These are phyloP conservation scores for Theristicus caerulescens DNA, from an alignment of 2,113 vertebrate genomes.

Conservation along the genomic window DNA sequence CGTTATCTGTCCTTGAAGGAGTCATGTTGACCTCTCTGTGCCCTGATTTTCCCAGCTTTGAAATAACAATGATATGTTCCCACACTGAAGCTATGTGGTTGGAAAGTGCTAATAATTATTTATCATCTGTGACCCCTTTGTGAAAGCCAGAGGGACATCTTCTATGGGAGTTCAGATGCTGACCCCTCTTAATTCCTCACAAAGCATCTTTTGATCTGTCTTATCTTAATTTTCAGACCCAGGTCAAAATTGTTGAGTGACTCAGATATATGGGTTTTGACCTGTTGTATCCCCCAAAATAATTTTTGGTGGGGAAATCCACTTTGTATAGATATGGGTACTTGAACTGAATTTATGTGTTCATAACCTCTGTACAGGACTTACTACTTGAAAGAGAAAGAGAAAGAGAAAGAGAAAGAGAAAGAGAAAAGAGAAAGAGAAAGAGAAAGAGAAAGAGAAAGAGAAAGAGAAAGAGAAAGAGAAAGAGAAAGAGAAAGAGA, in stretches of 20 bases:
- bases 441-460: no score
- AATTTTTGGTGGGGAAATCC: not conserved
- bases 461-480: no score
- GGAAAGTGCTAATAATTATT: not conserved
- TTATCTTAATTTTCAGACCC: not conserved
- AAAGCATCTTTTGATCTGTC: not conserved
- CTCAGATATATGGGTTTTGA: not conserved
- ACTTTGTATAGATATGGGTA: not conserved
- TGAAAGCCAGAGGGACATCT: not conserved
- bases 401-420: no score
- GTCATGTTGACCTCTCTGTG: not conserved
- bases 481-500: no score
- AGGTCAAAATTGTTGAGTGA: not conserved
- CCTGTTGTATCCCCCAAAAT: rapidly evolving
- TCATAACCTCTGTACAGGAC: not conserved
- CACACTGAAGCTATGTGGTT: not conserved
- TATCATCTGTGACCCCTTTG: not conserved
- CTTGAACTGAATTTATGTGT: not conserved
- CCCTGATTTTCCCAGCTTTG: not conserved
- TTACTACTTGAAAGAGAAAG: not conserved
- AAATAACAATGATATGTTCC: not conserved
- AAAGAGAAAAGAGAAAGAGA: not conserved
- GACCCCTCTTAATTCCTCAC: not conserved
- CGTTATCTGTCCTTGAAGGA: constrained; percentile 29
- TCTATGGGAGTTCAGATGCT: not conserved